Evolutionary conservation across 2,797 vertebrate species (phyloP).

Genomic region (Delichon dasypus): DNA sequence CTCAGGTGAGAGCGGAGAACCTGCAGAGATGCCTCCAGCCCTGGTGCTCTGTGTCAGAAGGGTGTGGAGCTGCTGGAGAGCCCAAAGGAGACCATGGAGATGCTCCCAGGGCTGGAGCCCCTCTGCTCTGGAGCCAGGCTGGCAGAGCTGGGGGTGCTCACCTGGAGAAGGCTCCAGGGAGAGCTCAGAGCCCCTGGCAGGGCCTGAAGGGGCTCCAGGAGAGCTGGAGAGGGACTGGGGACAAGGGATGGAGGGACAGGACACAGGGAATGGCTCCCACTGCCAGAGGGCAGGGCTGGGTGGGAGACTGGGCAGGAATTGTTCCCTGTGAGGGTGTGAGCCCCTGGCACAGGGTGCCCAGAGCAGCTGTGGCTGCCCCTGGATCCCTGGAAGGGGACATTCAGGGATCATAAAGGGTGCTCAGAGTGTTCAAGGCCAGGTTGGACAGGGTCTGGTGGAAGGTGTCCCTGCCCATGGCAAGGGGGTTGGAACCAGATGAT

Average conservation of each 20-base stretch:
- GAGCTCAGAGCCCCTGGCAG: not conserved
- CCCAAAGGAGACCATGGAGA: not conserved
- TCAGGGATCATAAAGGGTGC: not conserved
- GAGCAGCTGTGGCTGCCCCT: not conserved
- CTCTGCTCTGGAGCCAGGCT: not conserved
- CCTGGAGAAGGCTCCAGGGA: not conserved
- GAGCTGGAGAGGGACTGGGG: not conserved
- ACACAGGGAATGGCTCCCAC: not conserved
- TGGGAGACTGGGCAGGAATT: not conserved
- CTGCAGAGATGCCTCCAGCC: not conserved
- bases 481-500: not conserved
- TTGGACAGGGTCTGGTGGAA: rapidly evolving
- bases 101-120: not conserved
- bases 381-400: not conserved
- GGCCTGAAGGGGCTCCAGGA: not conserved
- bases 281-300: rapidly evolving
- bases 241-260: not conserved
- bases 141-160: not conserved
- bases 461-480: not conserved
- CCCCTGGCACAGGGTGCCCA: not conserved
- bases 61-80: not conserved
- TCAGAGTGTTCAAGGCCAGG: not conserved
- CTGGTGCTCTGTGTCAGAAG: rapidly evolving
- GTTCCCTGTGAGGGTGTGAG: rapidly evolving
- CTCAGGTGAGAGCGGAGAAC: not conserved